Evolutionary conservation across 2,113 vertebrate genomes (phyloP), one percentile per base, ranked within the genome.

Genomic region (Monarcha castaneiventris): DNA sequence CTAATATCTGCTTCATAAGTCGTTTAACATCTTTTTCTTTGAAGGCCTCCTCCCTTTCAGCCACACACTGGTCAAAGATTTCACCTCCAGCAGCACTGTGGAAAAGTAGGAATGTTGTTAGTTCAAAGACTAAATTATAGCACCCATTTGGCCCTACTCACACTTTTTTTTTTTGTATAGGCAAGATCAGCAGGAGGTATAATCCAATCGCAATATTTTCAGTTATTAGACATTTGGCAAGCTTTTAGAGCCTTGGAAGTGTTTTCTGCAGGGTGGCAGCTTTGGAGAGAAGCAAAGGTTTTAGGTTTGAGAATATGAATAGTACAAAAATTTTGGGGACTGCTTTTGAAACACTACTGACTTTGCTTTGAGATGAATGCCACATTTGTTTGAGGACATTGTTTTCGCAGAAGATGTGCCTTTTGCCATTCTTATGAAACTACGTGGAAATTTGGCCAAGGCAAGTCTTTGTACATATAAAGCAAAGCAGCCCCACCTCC

Each of bases 61-160:
- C 99, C 29, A 99, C 98, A 72, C 99, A 99, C 48, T 99, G 99
- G 96, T 99, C 96, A 95, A 99, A 99, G 92, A 99, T 99, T 96
- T 99, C 99, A 6, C 99, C 99, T 58, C 99, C 99, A n/a, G 98
- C 99, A 63, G 99, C 99, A 43, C 99, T 99, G 76, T 11, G 64
- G 91, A 84, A 79, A 78, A 85, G 81, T 3, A 96, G 3, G 16
- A 51, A 48, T 32, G 74, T 12, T 46, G 33, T 44, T 59, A 79
- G 43, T 64, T 64, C 39, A 26, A 73, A 69, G 12, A 59, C 43
- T 87, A 87, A 64, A 39, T 43, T 37, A 58, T 1, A 72, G 39
- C 20, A 51, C 16, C 12, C 9, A 14, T 51, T 74, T 74, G 80
- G 21, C 61, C 61, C 25, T 48, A 23, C 6, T 41, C 2, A 1